Evolutionary conservation across 2,797 vertebrate genomes (phyloP), one percentile per base, ranked within the genome.

Genomic region (Streptopelia turtur): DNA sequence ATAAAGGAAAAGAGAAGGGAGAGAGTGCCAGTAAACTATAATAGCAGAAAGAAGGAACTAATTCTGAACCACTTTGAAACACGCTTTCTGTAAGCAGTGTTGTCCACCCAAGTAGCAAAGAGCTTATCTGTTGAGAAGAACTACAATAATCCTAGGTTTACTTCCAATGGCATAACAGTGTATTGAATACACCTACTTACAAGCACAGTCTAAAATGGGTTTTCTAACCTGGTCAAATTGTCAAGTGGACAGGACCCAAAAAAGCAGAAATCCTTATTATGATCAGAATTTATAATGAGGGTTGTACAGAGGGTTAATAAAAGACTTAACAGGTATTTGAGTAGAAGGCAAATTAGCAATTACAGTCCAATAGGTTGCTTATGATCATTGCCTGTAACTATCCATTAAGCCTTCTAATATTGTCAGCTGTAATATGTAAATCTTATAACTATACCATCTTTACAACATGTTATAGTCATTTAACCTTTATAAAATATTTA

Each of bases 11-110:
- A 95, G 70, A 79, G 60, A 65, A 90, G 75, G 41, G 43, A 87
- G 79, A 85, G 53, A 64, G 47, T 89, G 78, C 68, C 65, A 78
- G 61, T 85, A 78, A 92, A 72, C 21, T 80, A 13, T 69, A 86
- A 72, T 10, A 94, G 72, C 61, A 76, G 76, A 75, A 87, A 83
- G 65, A 82, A 85, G 68, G 49, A 91, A n/a, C 61, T 95, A 66
- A 92, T 86, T 94, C 88, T 88, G 81, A 92, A 70, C 55, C 65
- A 45, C 65, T 91, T 89, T 81, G 75, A 87, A 95, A 71, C 61
- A 61, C 45, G 59, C 60, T 83, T 87, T 93, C 76, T 87, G 23
- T 92, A 69, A 88, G 84, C 87, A 69, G 0, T 52, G 82, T 63
- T 83, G 82, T 85, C 81, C 20, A 93, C 75, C 28, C 56, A 79